phyloP scores from a whole-genome alignment of 2,888 invertebrate species.

The Sepioteuthis lessoniana region DNA sequence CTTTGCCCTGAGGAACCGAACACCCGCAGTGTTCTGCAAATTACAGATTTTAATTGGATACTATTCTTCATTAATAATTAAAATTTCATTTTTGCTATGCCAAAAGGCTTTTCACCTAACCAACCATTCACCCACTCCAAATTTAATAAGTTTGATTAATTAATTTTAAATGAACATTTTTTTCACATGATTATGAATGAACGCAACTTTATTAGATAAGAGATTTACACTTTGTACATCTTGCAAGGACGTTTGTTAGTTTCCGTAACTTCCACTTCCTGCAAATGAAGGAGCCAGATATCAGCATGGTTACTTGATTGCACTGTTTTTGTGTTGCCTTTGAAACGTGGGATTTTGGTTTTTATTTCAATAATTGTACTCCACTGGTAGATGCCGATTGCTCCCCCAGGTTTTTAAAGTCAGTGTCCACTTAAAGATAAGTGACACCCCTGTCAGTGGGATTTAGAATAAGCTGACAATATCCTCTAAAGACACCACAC shows the following conservation, averaged over 20 bases:
- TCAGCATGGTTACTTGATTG: too few species aligned
- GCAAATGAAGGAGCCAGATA: not conserved
- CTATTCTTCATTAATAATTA: slow-evolving; percentile 20
- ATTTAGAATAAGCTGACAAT: too few species aligned
- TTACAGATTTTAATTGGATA: not conserved
- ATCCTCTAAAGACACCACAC: too few species aligned
- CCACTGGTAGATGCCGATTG: too few species aligned
- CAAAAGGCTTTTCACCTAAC: not conserved
- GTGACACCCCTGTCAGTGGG: too few species aligned
- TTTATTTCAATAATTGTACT: too few species aligned
- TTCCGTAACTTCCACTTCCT: not conserved
- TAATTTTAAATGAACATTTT: not conserved
- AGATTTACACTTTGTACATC: not conserved
- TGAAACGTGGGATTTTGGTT: too few species aligned
- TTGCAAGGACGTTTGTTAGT: not conserved
- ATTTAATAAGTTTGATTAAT: not conserved
- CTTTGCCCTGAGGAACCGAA: not conserved
- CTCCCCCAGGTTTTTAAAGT: too few species aligned
- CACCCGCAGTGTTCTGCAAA: not conserved
- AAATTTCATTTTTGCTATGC: slow-evolving; percentile 17
- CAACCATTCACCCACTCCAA: not conserved
- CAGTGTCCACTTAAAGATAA: too few species aligned
- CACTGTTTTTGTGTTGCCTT: too few species aligned
- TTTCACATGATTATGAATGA: not conserved
- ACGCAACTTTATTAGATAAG: not conserved